Evolutionary conservation across 1,140 invertebrate species (phyloP), one percentile per base, ranked within the genome.

Genomic region (Camponotus vicinus): DNA sequence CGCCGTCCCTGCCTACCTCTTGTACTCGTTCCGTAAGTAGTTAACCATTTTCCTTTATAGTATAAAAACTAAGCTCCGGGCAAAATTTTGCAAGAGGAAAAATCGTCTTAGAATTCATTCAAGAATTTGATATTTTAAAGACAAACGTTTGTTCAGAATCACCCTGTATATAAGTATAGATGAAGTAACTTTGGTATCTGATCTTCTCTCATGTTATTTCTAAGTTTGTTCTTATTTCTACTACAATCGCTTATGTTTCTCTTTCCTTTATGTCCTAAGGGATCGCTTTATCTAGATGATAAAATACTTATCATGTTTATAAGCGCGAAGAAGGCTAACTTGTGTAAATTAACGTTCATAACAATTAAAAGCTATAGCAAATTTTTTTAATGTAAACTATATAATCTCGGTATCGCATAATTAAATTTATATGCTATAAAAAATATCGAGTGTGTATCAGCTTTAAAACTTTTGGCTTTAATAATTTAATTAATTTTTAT

Each of bases 101-200:
- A n/a, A n/a, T n/a, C n/a, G n/a, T n/a, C n/a, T n/a, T n/a, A n/a
- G n/a, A n/a, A n/a, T n/a, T n/a, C n/a, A n/a, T n/a, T n/a, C n/a
- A n/a, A n/a, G n/a, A n/a, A n/a, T n/a, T n/a, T n/a, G n/a, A n/a
- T n/a, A n/a, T n/a, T n/a, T n/a, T n/a, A n/a, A n/a, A n/a, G n/a
- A n/a, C n/a, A n/a, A n/a, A n/a, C n/a, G n/a, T n/a, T n/a, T n/a
- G n/a, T n/a, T n/a, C n/a, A n/a, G n/a, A n/a, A n/a, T n/a, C n/a
- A n/a, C n/a, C n/a, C n/a, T n/a, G n/a, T n/a, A n/a, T n/a, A 49
- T 13, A 49, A 49, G 45, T 52, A 57, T 57, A 40, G 13, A 57
- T 59, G 8, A 32, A 7, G 49, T 34, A 71, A 75, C n/a, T 59
- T 75, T 40, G 52, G 8, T n/a, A 73, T 37, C 49, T 69, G 66